These are phyloP conservation scores for Ypsolopha scabrella DNA, from an alignment of 2,888 invertebrate species.

Conservation along the genomic window DNA sequence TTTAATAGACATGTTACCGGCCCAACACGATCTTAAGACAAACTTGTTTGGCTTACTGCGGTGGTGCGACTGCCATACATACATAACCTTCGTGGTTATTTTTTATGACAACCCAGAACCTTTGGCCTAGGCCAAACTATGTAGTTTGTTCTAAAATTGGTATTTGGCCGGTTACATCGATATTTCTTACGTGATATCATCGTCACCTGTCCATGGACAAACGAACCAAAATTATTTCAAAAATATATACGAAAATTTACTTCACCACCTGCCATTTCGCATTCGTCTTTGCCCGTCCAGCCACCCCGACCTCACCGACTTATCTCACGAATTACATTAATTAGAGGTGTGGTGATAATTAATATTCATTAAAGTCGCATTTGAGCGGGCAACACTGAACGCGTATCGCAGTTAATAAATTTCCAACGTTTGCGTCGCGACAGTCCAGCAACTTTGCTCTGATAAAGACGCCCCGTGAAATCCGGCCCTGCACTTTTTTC, in stretches of 20 bases:
- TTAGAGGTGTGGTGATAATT: conserved; percentile 68
- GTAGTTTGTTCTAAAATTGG: too few species aligned
- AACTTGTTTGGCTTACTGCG: too few species aligned
- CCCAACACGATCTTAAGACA: too few species aligned
- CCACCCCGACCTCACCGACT: conserved; percentile 23
- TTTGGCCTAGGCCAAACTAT: too few species aligned
- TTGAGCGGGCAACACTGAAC: conserved; percentile 63
- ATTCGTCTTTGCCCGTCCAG: conserved; percentile 32
- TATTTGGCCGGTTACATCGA: too few species aligned
- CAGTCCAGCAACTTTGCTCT: conserved; percentile 14
- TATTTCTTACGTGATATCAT: too few species aligned
- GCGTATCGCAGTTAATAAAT: conserved; percentile 70
- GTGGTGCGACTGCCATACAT: too few species aligned
- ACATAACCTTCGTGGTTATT: too few species aligned
- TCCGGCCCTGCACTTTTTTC: not conserved
- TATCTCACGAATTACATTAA: conserved; percentile 65
- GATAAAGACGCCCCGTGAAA: conserved; percentile 53
- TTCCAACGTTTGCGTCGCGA: conserved; percentile 17
- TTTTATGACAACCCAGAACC: too few species aligned
- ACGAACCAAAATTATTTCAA: too few species aligned
- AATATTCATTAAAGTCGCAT: conserved; percentile 69
- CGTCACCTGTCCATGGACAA: too few species aligned
- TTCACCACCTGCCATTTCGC: not conserved
- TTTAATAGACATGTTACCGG: too few species aligned
- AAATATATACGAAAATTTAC: not conserved